Evolutionary conservation across 2,797 vertebrate genomes (phyloP).

Genomic region (Valencia hispanica): DNA sequence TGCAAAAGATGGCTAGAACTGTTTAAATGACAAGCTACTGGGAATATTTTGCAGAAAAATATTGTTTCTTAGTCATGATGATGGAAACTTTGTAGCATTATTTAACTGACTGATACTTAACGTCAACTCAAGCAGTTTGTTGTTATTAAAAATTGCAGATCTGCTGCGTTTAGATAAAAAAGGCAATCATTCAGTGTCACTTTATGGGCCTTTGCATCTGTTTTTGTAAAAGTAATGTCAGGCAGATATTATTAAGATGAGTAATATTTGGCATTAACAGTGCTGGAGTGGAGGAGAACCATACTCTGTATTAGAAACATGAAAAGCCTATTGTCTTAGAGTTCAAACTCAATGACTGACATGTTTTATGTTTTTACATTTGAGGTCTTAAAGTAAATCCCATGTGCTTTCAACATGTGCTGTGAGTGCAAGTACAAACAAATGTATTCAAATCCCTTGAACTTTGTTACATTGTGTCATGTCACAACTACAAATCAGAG

Average conservation of each 20-base stretch:
- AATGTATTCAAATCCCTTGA: neutral
- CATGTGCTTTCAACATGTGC: neutral
- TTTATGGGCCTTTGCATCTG: neutral
- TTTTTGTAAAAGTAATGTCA: neutral
- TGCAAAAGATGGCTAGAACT: neutral
- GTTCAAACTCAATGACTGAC: neutral
- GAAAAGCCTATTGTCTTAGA: neutral
- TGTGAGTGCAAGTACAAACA: neutral
- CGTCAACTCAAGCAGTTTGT: neutral
- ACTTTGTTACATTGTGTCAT: neutral
- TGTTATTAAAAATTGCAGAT: constrained; percentile 9
- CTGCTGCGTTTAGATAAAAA: constrained; percentile 1
- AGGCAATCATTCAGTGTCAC: neutral
- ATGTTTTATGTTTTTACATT: neutral
- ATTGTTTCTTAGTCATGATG: neutral
- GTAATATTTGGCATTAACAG: neutral
- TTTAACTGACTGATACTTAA: neutral
- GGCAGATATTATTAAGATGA: neutral
- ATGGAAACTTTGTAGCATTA: neutral
- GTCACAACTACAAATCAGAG: neutral
- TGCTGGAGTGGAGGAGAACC: neutral
- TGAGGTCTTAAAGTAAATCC: neutral
- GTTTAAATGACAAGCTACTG: constrained; percentile 7
- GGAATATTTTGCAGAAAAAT: neutral
- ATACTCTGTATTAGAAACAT: neutral